phyloP scores from a whole-genome alignment of 2,888 invertebrate species.

The Periphyllus acericola region DNA sequence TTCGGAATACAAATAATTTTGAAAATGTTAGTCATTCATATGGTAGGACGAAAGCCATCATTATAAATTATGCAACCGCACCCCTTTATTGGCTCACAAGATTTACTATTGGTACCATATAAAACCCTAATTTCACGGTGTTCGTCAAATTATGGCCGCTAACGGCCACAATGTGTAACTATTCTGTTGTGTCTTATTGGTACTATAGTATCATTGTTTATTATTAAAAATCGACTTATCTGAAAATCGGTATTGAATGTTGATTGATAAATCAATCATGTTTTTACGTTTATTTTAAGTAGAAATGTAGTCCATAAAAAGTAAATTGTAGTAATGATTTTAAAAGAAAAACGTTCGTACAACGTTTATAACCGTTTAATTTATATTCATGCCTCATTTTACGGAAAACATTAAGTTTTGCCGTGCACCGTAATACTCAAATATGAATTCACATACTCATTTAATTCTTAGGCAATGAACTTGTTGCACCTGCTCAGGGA shows the following conservation, averaged over 20 bases:
- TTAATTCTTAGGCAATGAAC: slow-evolving; percentile 81
- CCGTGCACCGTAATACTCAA: not conserved
- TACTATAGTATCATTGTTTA: too few relatives aligned
- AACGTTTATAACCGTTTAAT: too few relatives aligned
- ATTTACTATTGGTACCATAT: not conserved
- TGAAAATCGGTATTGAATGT: too few relatives aligned
- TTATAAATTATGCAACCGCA: slow-evolving; percentile 10
- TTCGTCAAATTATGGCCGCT: not conserved
- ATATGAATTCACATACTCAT: not conserved
- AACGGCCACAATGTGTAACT: not conserved
- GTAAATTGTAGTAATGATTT: too few relatives aligned
- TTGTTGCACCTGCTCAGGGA: slow-evolving; percentile 84
- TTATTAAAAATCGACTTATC: too few relatives aligned
- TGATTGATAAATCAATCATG: too few relatives aligned
- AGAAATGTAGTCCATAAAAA: too few relatives aligned
- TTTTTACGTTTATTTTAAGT: too few relatives aligned
- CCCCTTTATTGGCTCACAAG: not conserved
- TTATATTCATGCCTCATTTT: not conserved
- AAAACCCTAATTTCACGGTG: slow-evolving; percentile 36
- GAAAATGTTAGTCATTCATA: not conserved
- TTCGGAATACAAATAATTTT: not conserved
- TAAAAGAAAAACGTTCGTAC: too few relatives aligned
- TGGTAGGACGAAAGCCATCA: not conserved
- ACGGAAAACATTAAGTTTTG: not conserved
- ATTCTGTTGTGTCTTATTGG: too few relatives aligned